phyloP scores from a whole-genome alignment of 2,888 invertebrate genomes.

The Stegana nigrithorax region DNA sequence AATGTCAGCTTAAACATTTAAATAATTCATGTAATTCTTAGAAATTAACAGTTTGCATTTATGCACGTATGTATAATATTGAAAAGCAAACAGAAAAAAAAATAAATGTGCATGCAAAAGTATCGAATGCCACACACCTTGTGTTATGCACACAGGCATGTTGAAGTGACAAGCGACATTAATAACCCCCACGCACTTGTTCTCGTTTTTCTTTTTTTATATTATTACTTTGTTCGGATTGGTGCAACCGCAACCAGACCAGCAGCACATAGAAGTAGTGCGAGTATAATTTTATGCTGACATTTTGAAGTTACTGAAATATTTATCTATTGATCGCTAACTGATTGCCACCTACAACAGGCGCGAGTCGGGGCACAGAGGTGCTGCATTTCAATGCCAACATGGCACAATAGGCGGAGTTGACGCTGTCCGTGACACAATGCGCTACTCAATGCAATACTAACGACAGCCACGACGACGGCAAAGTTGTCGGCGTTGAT shows the following conservation, averaged over 20 bases:
- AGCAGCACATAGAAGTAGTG: background rate
- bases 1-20: constrained; percentile 10
- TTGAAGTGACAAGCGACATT: constrained; percentile 27
- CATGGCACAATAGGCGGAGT: constrained; percentile 43
- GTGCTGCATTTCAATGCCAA: constrained; percentile 44
- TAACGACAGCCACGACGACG: constrained; percentile 42
- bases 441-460: constrained; percentile 28
- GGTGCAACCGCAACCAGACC: background rate
- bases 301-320: constrained; percentile 50
- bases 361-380: background rate
- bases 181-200: constrained; percentile 56
- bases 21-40: background rate
- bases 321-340: constrained; percentile 59
- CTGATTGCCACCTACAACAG: constrained; percentile 47
- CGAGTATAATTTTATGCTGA: constrained; percentile 40
- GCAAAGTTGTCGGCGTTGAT: constrained; percentile 41
- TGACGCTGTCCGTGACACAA: constrained; percentile 43
- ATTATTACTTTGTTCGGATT: background rate
- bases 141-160: constrained; percentile 33
- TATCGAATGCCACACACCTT: constrained; percentile 50
- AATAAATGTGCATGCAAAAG: background rate
- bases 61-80: too few species aligned
- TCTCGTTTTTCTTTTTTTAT: constrained; percentile 18
- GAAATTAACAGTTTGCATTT: too few species aligned
- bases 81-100: background rate